phyloP scores from a whole-genome alignment of 1,140 invertebrate genomes.

The Drosophila sechellia region DNA sequence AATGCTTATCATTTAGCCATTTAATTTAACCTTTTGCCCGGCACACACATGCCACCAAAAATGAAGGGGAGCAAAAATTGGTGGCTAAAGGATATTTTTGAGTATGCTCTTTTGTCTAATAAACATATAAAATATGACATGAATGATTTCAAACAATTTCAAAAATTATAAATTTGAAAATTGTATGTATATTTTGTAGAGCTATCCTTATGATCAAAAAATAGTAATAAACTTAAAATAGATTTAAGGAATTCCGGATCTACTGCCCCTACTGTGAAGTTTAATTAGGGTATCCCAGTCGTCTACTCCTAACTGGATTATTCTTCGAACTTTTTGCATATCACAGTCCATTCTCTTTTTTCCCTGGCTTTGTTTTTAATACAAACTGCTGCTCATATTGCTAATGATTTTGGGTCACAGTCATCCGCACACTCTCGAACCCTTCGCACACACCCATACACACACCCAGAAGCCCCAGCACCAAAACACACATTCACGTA shows the following conservation, averaged over 20 bases:
- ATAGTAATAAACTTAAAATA: no score
- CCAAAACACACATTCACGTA: conserved; percentile 43
- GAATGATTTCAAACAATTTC: no score
- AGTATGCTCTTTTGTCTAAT: not conserved
- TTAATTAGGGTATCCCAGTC: not conserved
- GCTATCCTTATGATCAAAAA: no score
- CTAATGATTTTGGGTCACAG: conserved; percentile 80
- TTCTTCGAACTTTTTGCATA: conserved; percentile 56
- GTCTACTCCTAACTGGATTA: not conserved
- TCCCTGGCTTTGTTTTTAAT: conserved; percentile 71
- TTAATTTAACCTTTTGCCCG: conserved; percentile 80
- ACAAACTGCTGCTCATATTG: conserved; percentile 83
- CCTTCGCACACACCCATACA: conserved; percentile 52
- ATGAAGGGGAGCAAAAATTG: conserved; percentile 27
- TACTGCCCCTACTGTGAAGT: not conserved
- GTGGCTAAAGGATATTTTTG: not conserved
- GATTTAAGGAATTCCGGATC: no score
- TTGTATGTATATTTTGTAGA: no score
- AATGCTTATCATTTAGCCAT: conserved; percentile 83
- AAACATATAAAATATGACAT: no score
- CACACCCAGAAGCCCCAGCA: conserved; percentile 20
- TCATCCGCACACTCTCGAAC: conserved; percentile 62
- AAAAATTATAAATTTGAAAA: no score
- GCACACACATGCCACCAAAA: conserved; percentile 39
- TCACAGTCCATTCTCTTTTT: conserved; percentile 58